Base-by-base conservation (phyloP, 2,888 invertebrate genomes). In the Urechis unicinctus region DNA sequence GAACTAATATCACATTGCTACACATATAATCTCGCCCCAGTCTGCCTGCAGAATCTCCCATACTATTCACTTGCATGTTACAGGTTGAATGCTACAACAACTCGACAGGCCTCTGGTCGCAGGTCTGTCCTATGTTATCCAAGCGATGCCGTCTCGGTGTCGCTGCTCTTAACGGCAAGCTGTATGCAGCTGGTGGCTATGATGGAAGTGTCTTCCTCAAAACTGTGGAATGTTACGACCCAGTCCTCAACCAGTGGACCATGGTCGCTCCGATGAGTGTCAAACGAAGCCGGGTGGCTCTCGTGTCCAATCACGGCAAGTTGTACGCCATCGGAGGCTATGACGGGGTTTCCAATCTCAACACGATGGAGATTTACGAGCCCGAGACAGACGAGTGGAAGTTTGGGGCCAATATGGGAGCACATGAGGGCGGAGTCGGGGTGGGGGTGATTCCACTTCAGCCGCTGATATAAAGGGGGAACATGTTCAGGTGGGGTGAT, bases 351-450 rank as follows among this genome's bases (percentile, higher is more conserved):
- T 84, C 86, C 0, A 91, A 91, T 79, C 80, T 91, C 17, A 85
- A 86, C 6, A 86, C 88, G 0, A 88, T 91, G n/a, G 91, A 91
- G 77, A 85, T 88, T 9, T 91, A 89, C 70, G 87, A 89, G 75
- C 88, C 89, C 0, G 69, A 70, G 26, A 44, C 28, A 30, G 54
- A 66, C 44, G 42, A 26, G 41, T 64, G 64, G 82, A 62, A 47
- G 1, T 61, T 62, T 26, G 86, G 85, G 21, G 83, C 86, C 1
- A 81, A 86, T 0, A 90, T 91, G 89, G 85, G 86, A 65, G 88
- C 88, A 1, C 91, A 91, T 73, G 91, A 91, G 73, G 91, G 91
- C 1, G 91, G 91, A 1, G 91, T 91, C 0, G 90, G 90, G n/a
- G 87, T 89, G 26, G 91, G 89, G 0, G 89, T 91, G 3, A 85